Percentiles rank a stretch among this genome's conserved stretches.
Evolutionary conservation across 2,888 invertebrate species (phyloP).

Genomic region (Nemurella pictetii): DNA sequence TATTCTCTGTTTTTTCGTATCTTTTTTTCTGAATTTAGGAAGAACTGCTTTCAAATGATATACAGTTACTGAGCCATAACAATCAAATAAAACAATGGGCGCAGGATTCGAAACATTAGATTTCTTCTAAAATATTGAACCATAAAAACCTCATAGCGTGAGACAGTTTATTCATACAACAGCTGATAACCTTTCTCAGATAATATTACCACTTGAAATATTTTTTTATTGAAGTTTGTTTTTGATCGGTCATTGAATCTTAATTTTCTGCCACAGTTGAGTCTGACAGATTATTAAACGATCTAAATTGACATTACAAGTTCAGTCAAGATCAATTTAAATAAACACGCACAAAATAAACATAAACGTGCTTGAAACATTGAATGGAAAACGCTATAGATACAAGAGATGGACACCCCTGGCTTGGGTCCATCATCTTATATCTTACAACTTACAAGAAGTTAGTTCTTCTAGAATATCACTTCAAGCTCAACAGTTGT

Average conservation of each 20-base stretch:
- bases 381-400: not conserved
- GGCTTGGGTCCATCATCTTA: not conserved
- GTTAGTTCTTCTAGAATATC: not conserved
- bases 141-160: not conserved
- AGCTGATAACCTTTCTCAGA: too few relatives aligned
- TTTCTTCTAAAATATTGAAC: not conserved
- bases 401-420: not conserved
- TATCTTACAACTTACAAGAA: not conserved
- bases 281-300: too few relatives aligned
- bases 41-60: not conserved
- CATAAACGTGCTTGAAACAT: too few relatives aligned
- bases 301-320: too few relatives aligned
- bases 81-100: not conserved
- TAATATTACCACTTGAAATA: too few relatives aligned
- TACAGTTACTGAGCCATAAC: not conserved
- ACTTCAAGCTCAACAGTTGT: not conserved
- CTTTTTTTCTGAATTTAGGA: not conserved
- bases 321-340: too few relatives aligned
- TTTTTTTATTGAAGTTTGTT: too few relatives aligned
- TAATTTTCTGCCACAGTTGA: too few relatives aligned
- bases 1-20: not conserved
- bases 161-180: too few relatives aligned
- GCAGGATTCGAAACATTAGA: not conserved
- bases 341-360: not conserved
- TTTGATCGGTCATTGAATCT: too few relatives aligned